Conservation (phyloP, 2,113 vertebrate genomes). For the Callipepla squamata region DNA sequence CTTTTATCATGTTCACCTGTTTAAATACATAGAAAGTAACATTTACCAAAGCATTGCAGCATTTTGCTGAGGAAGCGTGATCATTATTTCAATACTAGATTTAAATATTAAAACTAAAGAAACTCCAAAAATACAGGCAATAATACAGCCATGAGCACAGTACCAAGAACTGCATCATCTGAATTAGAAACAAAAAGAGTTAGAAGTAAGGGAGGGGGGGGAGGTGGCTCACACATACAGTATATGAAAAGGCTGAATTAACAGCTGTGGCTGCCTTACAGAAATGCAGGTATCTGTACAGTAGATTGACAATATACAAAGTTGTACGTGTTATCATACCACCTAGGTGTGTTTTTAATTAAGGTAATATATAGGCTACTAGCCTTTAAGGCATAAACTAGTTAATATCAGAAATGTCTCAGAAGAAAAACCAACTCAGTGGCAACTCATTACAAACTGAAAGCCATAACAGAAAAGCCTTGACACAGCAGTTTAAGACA, state of each 20-base stretch:
- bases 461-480: neutral
- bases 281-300: neutral
- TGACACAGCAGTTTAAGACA: neutral
- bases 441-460: neutral
- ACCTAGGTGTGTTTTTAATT: neutral
- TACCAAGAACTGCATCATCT: neutral
- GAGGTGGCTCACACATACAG: neutral
- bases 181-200: neutral
- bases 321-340: neutral
- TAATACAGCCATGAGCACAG: neutral
- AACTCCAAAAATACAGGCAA: neutral
- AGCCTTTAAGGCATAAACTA: neutral
- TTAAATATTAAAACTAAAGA: neutral
- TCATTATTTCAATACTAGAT: neutral
- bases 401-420: neutral
- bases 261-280: neutral
- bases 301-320: neutral
- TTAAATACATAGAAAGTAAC: slow-evolving; percentile 38
- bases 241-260: neutral
- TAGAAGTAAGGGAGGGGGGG: neutral
- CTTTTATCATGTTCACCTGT: slow-evolving; percentile 99
- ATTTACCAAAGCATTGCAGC: neutral
- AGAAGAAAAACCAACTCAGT: neutral
- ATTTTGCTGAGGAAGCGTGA: neutral
- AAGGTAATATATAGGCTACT: neutral